Base-by-base conservation (phyloP, 53 echinoderm and acorn worm species). In the Glandiceps talaboti region DNA sequence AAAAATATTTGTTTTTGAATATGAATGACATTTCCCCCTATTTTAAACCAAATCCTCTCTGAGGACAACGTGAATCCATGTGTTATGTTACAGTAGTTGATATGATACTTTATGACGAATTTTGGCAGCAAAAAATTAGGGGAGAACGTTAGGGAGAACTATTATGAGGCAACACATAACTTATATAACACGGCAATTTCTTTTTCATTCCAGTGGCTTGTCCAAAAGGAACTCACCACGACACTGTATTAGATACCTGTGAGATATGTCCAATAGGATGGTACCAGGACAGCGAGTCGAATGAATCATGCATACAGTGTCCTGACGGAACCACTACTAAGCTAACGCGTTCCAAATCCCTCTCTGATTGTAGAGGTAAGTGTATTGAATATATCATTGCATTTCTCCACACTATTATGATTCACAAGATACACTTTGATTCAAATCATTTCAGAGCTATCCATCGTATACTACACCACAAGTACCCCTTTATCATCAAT, bases 291-390 rank as follows among this genome's bases (percentile, higher is more conserved):
- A 77, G 1, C 12, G 77, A 88, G 25, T 84, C 80, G 1, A 81
- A 84, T 77, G 29, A 76, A 26, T 14, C 31, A 1, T 88, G 88
- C 73, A 27, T 77, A n/a, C 76, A 0, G 26, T 88, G 88, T 31
- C 88, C 84, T 1, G 29, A 0, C 0, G 82, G 82, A 1, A 84
- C 84, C 14, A 77, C 86, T 1, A 86, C 82, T 28, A 30, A 77
- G 25, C 82, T 77, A 30, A 25, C 32, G 28, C 76, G 12, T 33
- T 73, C 84, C 6, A 79, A 29, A 30, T 81, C 73, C 26, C 45
- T 32, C 0, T 27, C 33, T 10, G 81, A 84, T 45, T 88, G 88
- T 32, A 84, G 81, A 88, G 81, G 88, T 88, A 77, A 73, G 29
- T 45, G 64, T n/a, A n/a, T n/a, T n/a, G n/a, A n/a, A n/a, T n/a